A percentile compares a stretch with the other conserved stretches of the same genome.
These are phyloP conservation scores for Lepidurus arcticus DNA, from an alignment of 1,140 invertebrate species.

Conservation along the genomic window DNA sequence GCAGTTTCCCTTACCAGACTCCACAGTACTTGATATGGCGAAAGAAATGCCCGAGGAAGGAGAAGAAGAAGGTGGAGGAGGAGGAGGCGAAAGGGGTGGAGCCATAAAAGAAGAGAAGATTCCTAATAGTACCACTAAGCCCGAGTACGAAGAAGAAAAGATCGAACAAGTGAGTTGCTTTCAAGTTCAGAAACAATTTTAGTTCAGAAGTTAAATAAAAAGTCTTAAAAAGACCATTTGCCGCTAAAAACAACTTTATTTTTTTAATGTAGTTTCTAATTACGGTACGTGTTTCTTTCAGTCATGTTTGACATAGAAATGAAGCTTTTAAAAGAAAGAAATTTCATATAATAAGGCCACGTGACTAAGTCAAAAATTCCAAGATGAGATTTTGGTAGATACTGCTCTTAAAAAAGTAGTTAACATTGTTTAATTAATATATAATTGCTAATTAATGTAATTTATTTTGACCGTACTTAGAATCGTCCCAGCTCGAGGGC, in stretches of 20 bases:
- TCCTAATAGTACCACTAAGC: not conserved
- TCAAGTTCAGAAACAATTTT: slow-evolving; percentile 9
- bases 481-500: slow-evolving; percentile 47
- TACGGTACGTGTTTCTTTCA: too few species aligned
- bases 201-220: slow-evolving; percentile 20
- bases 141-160: slow-evolving; percentile 13
- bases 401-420: too few species aligned
- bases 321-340: too few species aligned
- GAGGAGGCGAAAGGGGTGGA: not conserved
- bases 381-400: too few species aligned
- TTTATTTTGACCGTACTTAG: slow-evolving; percentile 29
- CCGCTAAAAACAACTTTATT: too few species aligned
- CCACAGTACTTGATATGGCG: slow-evolving; percentile 62
- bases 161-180: slow-evolving; percentile 15
- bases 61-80: slow-evolving; percentile 40
- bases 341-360: too few species aligned
- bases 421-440: too few species aligned
- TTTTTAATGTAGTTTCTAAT: too few species aligned
- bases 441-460: slow-evolving; percentile 19
- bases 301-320: too few species aligned
- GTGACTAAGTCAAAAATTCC: too few species aligned
- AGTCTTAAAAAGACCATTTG: not conserved
- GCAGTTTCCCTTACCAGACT: slow-evolving; percentile 65
- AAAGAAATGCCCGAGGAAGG: slow-evolving; percentile 60
- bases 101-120: not conserved